Percentiles rank a stretch among this genome's conserved stretches.
Conservation (phyloP, 2,888 invertebrate genomes). For the Theretra japonica region DNA sequence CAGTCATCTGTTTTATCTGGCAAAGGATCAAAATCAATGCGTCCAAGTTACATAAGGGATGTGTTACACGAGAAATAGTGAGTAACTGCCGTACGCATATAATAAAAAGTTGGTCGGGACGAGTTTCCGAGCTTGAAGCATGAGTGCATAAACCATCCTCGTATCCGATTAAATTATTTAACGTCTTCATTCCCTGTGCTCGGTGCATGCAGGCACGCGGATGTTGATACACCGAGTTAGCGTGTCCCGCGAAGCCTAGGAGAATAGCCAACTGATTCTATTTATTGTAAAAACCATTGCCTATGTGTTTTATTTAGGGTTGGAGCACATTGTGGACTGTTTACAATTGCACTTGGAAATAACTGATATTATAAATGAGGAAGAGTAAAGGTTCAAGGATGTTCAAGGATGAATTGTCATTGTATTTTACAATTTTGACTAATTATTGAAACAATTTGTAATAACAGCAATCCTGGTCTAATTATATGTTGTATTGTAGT, state of each 20-base stretch:
- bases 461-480: no score
- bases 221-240: slow-evolving; percentile 69
- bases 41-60: slow-evolving; percentile 2
- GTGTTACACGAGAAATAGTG: slow-evolving; percentile 32
- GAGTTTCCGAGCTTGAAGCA: slow-evolving; percentile 57
- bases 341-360: no score
- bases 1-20: slow-evolving; percentile 5
- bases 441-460: no score
- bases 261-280: slow-evolving; percentile 14
- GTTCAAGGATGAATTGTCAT: no score
- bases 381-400: no score
- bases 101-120: slow-evolving; percentile 47
- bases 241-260: slow-evolving; percentile 30
- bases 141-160: slow-evolving; percentile 73
- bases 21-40: slow-evolving; percentile 8
- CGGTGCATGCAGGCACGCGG: slow-evolving; percentile 79
- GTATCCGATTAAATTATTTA: slow-evolving; percentile 82
- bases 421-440: no score
- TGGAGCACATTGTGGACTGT: background rate
- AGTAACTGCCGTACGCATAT: slow-evolving; percentile 45
- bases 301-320: background rate
- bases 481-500: no score
- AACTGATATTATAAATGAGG: no score
- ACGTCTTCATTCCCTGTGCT: slow-evolving; percentile 82
- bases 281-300: slow-evolving; percentile 5